A percentile compares a stretch with the other conserved stretches of the same genome.
phyloP scores from a whole-genome alignment of 2,797 vertebrate species.

The Sebastes vulpes region DNA sequence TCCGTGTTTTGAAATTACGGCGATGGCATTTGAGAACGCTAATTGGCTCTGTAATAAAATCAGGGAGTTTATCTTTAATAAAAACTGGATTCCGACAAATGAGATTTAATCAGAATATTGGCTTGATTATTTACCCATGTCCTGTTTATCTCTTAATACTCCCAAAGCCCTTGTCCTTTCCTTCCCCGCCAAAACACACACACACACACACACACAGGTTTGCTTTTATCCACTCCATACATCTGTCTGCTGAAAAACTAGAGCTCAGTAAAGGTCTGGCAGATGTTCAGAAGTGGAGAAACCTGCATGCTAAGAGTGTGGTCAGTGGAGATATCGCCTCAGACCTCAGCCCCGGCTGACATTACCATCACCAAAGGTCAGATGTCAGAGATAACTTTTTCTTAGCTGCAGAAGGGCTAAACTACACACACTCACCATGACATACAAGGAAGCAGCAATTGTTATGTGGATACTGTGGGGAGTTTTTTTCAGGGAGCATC shows the following conservation, averaged over 20 bases:
- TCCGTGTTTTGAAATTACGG: not conserved
- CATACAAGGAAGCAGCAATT: slow-evolving; percentile 17
- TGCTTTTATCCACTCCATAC: slow-evolving; percentile 48
- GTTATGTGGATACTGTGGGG: slow-evolving; percentile 14
- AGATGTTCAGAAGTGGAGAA: slow-evolving; percentile 56
- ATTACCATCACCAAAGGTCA: slow-evolving; percentile 79
- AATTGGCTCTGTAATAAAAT: slow-evolving; percentile 1
- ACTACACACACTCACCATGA: slow-evolving; percentile 43
- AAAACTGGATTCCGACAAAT: slow-evolving; percentile 20
- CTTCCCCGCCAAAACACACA: not conserved
- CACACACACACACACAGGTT: slow-evolving; percentile 1
- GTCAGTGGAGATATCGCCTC: slow-evolving; percentile 43
- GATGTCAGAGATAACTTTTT: slow-evolving; percentile 73
- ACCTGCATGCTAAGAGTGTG: slow-evolving; percentile 40
- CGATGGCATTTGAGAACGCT: not conserved
- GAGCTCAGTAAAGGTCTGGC: slow-evolving; percentile 78
- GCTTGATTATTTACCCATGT: slow-evolving; percentile 11
- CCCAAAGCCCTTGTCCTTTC: slow-evolving; percentile 5
- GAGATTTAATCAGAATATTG: slow-evolving; percentile 32
- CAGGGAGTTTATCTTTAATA: slow-evolving; percentile 26
- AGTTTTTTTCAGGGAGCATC: slow-evolving; percentile 10
- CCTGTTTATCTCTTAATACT: slow-evolving; percentile 23
- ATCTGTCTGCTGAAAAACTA: slow-evolving; percentile 65
- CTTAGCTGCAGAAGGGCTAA: slow-evolving; percentile 34
- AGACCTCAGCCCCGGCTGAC: slow-evolving; percentile 56